These are phyloP conservation scores for Vollenhovia emeryi DNA, from an alignment of 1,140 invertebrate species.

Conservation along the genomic window DNA sequence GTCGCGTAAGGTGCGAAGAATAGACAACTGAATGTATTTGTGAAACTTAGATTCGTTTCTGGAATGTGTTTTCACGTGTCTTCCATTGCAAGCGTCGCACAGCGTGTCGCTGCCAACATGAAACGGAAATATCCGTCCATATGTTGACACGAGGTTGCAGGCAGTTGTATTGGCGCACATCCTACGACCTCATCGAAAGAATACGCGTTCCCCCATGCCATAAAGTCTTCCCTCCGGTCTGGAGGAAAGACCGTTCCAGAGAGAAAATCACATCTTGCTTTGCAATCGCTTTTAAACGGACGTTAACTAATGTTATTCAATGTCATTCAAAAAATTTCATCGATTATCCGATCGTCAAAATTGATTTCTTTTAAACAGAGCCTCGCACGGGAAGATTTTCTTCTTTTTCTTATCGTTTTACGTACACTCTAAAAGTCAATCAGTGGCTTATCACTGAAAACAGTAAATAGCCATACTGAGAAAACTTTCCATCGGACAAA, in stretches of 20 bases:
- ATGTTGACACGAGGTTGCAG: conserved; percentile 70
- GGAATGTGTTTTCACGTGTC: conserved; percentile 41
- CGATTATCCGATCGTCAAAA: neutral
- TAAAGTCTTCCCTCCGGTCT: conserved; percentile 42
- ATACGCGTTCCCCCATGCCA: conserved; percentile 47
- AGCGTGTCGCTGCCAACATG: conserved; percentile 16
- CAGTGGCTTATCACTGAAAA: no score
- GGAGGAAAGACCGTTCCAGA: neutral
- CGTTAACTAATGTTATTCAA: neutral
- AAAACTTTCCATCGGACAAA: no score
- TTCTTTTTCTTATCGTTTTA: neutral
- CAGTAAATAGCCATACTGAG: no score
- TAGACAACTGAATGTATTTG: conserved; percentile 15
- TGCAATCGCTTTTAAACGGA: neutral
- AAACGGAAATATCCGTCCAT: conserved; percentile 70
- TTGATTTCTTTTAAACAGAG: neutral
- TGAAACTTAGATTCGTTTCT: conserved; percentile 26
- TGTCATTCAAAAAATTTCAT: neutral
- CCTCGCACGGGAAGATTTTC: neutral
- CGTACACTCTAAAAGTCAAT: no score
- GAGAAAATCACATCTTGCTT: neutral
- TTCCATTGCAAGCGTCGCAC: conserved; percentile 20
- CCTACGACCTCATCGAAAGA: conserved; percentile 64
- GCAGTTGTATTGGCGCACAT: conserved; percentile 16
- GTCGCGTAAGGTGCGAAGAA: neutral